Base-by-base conservation (phyloP, 1,140 invertebrate genomes). In the Macrostomum lignano region DNA sequence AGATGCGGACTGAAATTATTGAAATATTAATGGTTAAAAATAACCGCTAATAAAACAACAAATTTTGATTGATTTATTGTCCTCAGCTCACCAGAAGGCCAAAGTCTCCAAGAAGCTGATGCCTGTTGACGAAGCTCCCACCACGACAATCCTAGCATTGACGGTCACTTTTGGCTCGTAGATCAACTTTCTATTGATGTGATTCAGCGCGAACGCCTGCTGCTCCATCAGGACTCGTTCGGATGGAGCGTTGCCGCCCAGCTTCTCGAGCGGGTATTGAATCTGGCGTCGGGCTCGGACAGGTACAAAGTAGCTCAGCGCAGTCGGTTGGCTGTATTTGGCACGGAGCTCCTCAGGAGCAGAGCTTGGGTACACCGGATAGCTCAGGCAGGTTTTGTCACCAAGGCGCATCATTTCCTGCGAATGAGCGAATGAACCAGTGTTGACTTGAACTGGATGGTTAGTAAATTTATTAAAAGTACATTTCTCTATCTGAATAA, bases 101-200 rank as follows among this genome's bases (percentile, higher is more conserved):
- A 74, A 49, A 13, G 62, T 53, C 44, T 73, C 69, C 9, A 72
- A 33, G 44, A 73, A 71, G 3, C 68, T 52, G 2, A 73, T 47
- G 1, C 66, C 69, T 6, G 68, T 67, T 25, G 67, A 61, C 26
- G 71, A 72, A 9, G 67, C 69, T 1, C 72, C 72, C 0, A 74
- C 64, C 4, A 74, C 64, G 1, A 74, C 68, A 31, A 76, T 69
- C 38, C 65, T 64, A 6, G 58, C 48, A 48, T 59, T 59, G 22
- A 59, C 52, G n/a, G 49, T 48, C 39, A 55, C 51, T 45, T 58
- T 59, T 21, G 51, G 51, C 38, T 58, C 55, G 19, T 57, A 36
- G 6, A 48, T 45, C 2, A 59, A 45, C 38, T 59, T 59, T 21
- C 49, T 39, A 44, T 59, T 58, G 40, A 58, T 46, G 36, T 58